Conservation (phyloP, 1,140 invertebrate genomes). For the Hirudo medicinalis region DNA sequence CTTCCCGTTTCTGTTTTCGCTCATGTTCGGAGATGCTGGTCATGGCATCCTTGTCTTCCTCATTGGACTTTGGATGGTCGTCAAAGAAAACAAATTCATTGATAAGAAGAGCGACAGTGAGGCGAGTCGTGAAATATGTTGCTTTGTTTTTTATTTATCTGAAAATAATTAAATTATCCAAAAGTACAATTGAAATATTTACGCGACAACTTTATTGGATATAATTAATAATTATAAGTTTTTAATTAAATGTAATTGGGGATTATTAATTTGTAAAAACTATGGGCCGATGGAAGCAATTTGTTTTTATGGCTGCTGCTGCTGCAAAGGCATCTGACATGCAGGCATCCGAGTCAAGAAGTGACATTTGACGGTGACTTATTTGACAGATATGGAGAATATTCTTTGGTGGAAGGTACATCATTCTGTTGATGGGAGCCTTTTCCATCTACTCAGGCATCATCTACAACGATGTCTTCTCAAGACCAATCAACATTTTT, state of each 20-base stretch:
- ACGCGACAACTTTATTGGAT: too few species aligned
- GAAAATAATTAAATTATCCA: too few species aligned
- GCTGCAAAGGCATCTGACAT: neutral
- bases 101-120: conserved; percentile 7
- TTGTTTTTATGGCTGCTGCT: too few species aligned
- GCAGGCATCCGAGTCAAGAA: neutral
- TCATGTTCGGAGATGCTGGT: conserved; percentile 95
- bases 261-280: too few species aligned
- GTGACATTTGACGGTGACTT: neutral
- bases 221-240: too few species aligned
- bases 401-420: conserved; percentile 93
- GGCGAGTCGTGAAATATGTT: neutral
- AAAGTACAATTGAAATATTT: too few species aligned
- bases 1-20: conserved; percentile 91
- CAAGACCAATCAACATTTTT: conserved; percentile 88
- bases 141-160: too few species aligned
- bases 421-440: conserved; percentile 88
- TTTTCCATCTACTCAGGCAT: conserved; percentile 94
- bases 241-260: too few species aligned
- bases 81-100: conserved; percentile 35
- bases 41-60: conserved; percentile 60
- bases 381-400: conserved; percentile 74
- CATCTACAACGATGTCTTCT: conserved; percentile 96
- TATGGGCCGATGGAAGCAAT: too few species aligned
- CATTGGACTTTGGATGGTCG: conserved; percentile 47